Percentiles rank a stretch among this genome's conserved stretches.
Evolutionary conservation across 2,888 invertebrate species (phyloP).

Genomic region (Drosophila tripunctata): DNA sequence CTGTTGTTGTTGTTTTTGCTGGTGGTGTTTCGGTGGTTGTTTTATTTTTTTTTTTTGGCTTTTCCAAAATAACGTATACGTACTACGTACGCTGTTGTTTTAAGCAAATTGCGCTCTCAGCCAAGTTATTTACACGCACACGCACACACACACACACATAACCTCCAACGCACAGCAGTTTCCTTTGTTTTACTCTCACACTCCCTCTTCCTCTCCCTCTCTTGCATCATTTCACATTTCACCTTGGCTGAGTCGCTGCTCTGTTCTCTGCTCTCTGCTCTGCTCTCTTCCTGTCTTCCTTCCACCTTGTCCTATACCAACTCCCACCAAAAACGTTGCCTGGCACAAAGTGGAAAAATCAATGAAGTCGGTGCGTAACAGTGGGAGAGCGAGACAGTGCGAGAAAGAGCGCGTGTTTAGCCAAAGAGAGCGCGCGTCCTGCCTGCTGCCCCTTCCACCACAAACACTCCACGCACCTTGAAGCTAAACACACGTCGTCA

Average conservation of each 20-base stretch:
- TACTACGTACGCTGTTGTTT: constrained; percentile 2
- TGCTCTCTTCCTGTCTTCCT: constrained; percentile 1
- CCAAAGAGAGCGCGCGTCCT: constrained; percentile 46
- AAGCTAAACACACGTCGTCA: constrained; percentile 66
- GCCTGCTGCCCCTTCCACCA: constrained; percentile 14
- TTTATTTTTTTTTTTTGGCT: constrained; percentile 16
- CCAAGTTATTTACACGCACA: constrained; percentile 48
- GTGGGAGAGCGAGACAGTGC: constrained; percentile 28
- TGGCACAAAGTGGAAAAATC: constrained; percentile 75
- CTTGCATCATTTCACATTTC: constrained; percentile 22
- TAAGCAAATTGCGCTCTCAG: constrained; percentile 34
- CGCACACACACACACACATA: constrained; percentile 40
- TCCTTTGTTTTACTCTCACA: constrained; percentile 51
- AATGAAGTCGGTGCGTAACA: constrained; percentile 71
- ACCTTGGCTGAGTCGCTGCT: constrained; percentile 49
- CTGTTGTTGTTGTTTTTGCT: constrained; percentile 34
- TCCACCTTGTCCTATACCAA: too few relatives aligned
- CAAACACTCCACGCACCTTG: constrained; percentile 3
- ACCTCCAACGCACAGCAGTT: constrained; percentile 27
- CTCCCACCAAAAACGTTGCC: not conserved
- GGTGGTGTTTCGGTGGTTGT: constrained; percentile 48
- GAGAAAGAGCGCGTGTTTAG: constrained; percentile 20
- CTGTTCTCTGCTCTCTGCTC: too few relatives aligned
- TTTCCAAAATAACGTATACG: constrained; percentile 8
- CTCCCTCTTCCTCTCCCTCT: constrained; percentile 21